A percentile compares a stretch with the other conserved stretches of the same genome.
These are phyloP conservation scores for Cyrtorhinus lividipennis DNA, from an alignment of 1,140 invertebrate species.

Conservation along the genomic window DNA sequence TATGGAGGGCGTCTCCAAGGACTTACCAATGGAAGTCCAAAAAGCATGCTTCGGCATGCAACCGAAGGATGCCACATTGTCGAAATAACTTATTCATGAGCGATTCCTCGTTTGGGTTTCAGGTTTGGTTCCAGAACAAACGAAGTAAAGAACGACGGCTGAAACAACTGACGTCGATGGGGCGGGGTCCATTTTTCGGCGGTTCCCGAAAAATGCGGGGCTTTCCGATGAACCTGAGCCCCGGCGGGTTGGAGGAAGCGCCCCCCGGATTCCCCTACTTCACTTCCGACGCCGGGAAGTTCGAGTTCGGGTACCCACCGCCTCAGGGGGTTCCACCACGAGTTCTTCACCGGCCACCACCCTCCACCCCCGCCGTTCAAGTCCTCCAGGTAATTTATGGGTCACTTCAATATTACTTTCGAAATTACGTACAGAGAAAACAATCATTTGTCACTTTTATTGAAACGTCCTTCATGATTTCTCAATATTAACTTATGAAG, in stretches of 20 bases:
- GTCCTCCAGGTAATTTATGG: conserved; percentile 26
- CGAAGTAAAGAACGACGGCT: conserved; percentile 90
- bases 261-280: conserved; percentile 72
- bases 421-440: too few relatives aligned
- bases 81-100: too few relatives aligned
- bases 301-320: conserved; percentile 75
- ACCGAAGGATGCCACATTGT: too few relatives aligned
- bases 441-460: too few relatives aligned
- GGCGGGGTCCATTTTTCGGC: conserved; percentile 75
- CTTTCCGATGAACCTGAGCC: conserved; percentile 76
- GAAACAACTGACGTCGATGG: conserved; percentile 83
- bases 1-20: too few relatives aligned
- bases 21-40: too few relatives aligned
- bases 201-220: conserved; percentile 78
- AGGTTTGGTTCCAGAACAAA: conserved; percentile 99
- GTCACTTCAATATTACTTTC: too few relatives aligned
- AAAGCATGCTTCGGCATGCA: too few relatives aligned
- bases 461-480: too few relatives aligned
- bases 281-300: conserved; percentile 63
- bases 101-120: too few relatives aligned
- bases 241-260: conserved; percentile 60
- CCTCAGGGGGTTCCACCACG: conserved; percentile 74
- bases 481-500: too few relatives aligned
- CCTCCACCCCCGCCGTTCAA: conserved; percentile 46
- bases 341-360: conserved; percentile 66